Evolutionary conservation across 2,113 vertebrate species (phyloP), one percentile per base, ranked within the genome.

Genomic region (Macquaria ambigua): DNA sequence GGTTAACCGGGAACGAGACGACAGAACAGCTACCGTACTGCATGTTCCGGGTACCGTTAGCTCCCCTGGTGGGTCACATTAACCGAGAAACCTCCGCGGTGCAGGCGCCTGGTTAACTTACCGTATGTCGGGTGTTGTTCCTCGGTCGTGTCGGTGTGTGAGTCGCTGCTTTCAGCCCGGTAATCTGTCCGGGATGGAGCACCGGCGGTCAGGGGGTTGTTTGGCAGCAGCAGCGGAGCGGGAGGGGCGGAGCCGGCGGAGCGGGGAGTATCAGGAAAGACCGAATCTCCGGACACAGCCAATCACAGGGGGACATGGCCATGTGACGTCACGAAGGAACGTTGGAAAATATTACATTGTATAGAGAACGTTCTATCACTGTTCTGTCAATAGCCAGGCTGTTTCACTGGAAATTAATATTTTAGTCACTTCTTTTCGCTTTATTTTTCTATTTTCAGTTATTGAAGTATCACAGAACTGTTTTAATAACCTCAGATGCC

Each of bases 221-320:
- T 20, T 12, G 15, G 5, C 0, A 16, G 43, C 43, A 56, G 4
- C 2, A 34, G 41, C 21, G 2, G 48, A 50, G 48, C 8, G 15
- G 16, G 66, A 0, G 12, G 10, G 50, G 25, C 15, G 39, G 62
- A 6, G 61, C 70, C 8, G 46, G n/a, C 21, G n/a, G 50, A 11
- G 63, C 71, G 15, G 4, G 25, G 34, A 7, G 10, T 18, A 16
- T 1, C n/a, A 8, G 37, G 15, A 34, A 23, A 8, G 58, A 31
- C 81, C 71, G 72, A 86, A 84, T 68, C 72, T 78, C 71, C 43
- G 11, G 9, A 39, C 31, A 11, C 37, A 82, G 53, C 92, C 92
- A 93, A 92, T 92, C 86, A 87, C 31, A 70, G 55, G 3, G 6
- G 11, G 71, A 6, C 16, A 1, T 2, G 20, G 16, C 64, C 6